A percentile compares a stretch with the other conserved stretches of the same genome.
These are phyloP conservation scores for Rhogogaster chlorosoma DNA, from an alignment of 2,888 invertebrate genomes.

Conservation along the genomic window DNA sequence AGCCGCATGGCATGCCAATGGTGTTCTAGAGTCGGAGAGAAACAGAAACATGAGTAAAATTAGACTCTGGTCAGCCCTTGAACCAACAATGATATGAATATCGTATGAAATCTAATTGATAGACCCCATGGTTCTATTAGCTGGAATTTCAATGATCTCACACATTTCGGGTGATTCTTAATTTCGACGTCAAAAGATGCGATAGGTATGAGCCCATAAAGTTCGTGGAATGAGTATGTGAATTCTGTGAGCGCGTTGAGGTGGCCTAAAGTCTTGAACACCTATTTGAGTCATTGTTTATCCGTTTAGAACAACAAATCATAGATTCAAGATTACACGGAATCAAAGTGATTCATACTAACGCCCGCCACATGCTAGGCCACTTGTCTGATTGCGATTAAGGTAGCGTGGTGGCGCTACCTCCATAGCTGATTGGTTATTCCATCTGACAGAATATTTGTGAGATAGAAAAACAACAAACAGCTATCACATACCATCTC, in stretches of 20 bases:
- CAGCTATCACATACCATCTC: not conserved
- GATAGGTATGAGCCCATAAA: not conserved
- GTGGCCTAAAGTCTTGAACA: not conserved
- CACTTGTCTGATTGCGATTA: not conserved
- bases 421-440: not conserved
- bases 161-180: not conserved
- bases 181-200: not conserved
- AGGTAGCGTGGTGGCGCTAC: not conserved
- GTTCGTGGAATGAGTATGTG: not conserved
- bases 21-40: not conserved
- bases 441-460: not conserved
- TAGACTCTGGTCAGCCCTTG: not conserved
- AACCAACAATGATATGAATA: not conserved
- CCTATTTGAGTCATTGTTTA: not conserved
- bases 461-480: not conserved
- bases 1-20: not conserved
- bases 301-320: not conserved
- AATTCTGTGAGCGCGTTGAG: not conserved
- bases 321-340: not conserved
- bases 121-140: not conserved
- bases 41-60: not conserved
- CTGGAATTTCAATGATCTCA: not conserved
- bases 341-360: not conserved
- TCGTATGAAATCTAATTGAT: not conserved
- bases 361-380: not conserved